A percentile compares a stretch with the other conserved stretches of the same genome.
These are phyloP conservation scores for Loris lydekkerianus DNA, from an alignment of 2,797 vertebrate species.

Conservation along the genomic window DNA sequence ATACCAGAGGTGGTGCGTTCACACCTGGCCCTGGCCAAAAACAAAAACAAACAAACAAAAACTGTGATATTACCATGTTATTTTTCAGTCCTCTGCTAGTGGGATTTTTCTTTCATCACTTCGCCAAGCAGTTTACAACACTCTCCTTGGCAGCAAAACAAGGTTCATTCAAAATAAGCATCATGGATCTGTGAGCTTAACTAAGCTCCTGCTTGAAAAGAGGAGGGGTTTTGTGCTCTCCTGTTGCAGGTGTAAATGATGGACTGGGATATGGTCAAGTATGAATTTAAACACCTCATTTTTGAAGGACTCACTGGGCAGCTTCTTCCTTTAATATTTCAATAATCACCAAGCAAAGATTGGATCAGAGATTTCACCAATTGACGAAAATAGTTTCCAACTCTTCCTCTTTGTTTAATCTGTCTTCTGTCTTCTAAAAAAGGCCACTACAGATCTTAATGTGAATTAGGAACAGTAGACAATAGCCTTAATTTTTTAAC, in stretches of 20 bases:
- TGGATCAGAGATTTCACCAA: not conserved
- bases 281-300: not conserved
- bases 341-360: not conserved
- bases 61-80: not conserved
- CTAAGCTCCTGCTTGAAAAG: not conserved
- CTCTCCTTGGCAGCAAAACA: not conserved
- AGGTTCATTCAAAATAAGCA: not conserved
- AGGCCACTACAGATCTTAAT: too few relatives aligned
- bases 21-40: too few relatives aligned
- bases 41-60: too few relatives aligned
- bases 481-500: not conserved
- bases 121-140: not conserved
- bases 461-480: not conserved
- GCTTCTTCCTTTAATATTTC: not conserved
- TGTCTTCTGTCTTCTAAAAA: not conserved
- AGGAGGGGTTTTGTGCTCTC: not conserved
- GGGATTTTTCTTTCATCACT: not conserved
- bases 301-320: not conserved
- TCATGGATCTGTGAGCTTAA: not conserved
- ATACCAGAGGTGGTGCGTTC: too few relatives aligned
- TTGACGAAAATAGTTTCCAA: not conserved
- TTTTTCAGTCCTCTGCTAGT: conserved; percentile 22
- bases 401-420: not conserved
- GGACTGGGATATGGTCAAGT: not conserved
- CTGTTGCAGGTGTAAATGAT: not conserved